These are phyloP conservation scores for Mycetomoellerius zeteki DNA, from an alignment of 1,140 invertebrate species.

Conservation along the genomic window DNA sequence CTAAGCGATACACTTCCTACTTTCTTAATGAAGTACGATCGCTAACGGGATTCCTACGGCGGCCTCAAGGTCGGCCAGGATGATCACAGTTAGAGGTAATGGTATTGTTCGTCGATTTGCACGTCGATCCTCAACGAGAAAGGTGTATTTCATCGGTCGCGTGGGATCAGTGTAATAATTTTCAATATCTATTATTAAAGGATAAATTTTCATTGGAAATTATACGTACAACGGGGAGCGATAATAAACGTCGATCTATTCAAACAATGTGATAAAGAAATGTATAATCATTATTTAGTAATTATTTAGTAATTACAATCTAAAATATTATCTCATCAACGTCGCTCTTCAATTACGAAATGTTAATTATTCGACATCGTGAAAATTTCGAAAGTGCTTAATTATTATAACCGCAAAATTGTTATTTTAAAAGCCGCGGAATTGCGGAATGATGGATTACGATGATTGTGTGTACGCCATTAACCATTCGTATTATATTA, in stretches of 20 bases:
- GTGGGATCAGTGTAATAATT: slow-evolving; percentile 36
- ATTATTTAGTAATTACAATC: slow-evolving; percentile 48
- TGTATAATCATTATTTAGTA: slow-evolving; percentile 43
- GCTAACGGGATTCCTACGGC: slow-evolving; percentile 66
- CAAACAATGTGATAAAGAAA: slow-evolving; percentile 42
- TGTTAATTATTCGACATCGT: slow-evolving; percentile 47
- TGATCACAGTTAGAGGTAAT: slow-evolving; percentile 33
- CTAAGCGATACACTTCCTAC: slow-evolving; percentile 72
- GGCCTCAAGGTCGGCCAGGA: slow-evolving; percentile 63
- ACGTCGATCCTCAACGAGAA: slow-evolving; percentile 46
- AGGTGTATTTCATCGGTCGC: slow-evolving; percentile 38
- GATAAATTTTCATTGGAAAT: slow-evolving; percentile 52
- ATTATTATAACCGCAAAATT: slow-evolving; percentile 45
- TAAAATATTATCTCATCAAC: slow-evolving; percentile 49
- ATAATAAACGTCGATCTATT: slow-evolving; percentile 53
- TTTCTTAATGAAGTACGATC: slow-evolving; percentile 70
- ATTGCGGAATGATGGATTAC: slow-evolving; percentile 23
- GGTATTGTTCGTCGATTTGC: slow-evolving; percentile 51
- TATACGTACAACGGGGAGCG: neutral
- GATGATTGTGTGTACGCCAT: slow-evolving; percentile 27
- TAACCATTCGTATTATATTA: slow-evolving; percentile 9
- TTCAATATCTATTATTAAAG: slow-evolving; percentile 40
- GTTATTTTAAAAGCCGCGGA: slow-evolving; percentile 35
- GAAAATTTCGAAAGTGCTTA: slow-evolving; percentile 46
- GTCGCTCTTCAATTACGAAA: slow-evolving; percentile 52